phyloP scores from a whole-genome alignment of 92 coral and sea anemone species.

The Desmophyllum pertusum region DNA sequence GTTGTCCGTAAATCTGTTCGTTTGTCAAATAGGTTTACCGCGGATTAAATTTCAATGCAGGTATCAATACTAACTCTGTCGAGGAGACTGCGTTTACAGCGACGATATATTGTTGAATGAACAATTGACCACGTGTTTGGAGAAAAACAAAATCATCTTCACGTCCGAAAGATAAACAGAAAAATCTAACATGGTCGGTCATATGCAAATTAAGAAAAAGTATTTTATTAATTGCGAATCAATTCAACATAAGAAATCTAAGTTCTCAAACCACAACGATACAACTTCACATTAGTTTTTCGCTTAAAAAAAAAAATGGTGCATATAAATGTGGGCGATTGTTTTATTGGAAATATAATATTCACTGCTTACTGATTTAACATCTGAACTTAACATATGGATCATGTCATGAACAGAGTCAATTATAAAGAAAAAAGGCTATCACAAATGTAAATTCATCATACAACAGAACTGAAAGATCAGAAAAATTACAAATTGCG shows the following conservation, averaged over 20 bases:
- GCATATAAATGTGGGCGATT: neutral
- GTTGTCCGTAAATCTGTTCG: neutral
- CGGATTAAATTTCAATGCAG: no score
- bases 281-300: neutral
- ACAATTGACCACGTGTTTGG: conserved; percentile 41
- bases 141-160: neutral
- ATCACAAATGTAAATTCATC: neutral
- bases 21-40: neutral
- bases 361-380: neutral
- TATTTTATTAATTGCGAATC: neutral
- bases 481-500: neutral
- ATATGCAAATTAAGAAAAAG: neutral
- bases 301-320: neutral
- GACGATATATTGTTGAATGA: neutral
- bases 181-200: neutral
- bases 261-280: neutral
- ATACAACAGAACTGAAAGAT: neutral
- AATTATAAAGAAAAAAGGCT: neutral
- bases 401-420: neutral
- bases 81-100: neutral
- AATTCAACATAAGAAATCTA: neutral
- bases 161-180: neutral
- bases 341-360: neutral
- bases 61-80: neutral
- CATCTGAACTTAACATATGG: neutral